Conservation (phyloP, 2,113 vertebrate genomes). For the Stigmatopora argus region DNA sequence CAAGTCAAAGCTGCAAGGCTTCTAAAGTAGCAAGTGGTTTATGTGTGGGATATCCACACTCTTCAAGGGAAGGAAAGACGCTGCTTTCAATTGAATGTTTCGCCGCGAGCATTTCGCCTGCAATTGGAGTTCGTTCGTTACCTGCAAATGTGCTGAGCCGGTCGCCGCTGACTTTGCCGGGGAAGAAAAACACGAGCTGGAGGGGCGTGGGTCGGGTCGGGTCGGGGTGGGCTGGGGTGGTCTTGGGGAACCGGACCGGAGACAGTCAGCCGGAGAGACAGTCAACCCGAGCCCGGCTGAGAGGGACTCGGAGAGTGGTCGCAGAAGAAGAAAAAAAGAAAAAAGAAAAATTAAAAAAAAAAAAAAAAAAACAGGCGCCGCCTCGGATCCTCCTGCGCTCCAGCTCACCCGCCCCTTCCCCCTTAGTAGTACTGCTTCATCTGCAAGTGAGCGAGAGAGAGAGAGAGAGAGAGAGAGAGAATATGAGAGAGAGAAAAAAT, state of each 20-base stretch:
- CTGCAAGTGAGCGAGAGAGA: background rate
- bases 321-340: too few relatives aligned
- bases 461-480: background rate
- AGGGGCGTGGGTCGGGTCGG: background rate
- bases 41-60: background rate
- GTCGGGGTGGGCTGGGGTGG: background rate
- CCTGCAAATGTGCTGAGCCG: background rate
- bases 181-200: background rate
- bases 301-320: background rate
- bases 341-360: too few relatives aligned
- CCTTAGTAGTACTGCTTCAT: background rate
- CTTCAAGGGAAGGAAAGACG: background rate
- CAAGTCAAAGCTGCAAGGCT: background rate
- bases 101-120: background rate
- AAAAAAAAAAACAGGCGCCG: background rate
- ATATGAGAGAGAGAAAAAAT: background rate
- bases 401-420: background rate
- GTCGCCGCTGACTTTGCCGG: background rate
- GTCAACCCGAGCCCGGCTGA: background rate
- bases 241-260: background rate
- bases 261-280: background rate
- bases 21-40: background rate
- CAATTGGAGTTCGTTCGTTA: background rate
- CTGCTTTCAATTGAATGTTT: too few relatives aligned
- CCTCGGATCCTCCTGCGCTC: constrained; percentile 5